Evolutionary conservation across 2,888 invertebrate genomes (phyloP), one percentile per base, ranked within the genome.

Genomic region (Eupithecia subumbrata): DNA sequence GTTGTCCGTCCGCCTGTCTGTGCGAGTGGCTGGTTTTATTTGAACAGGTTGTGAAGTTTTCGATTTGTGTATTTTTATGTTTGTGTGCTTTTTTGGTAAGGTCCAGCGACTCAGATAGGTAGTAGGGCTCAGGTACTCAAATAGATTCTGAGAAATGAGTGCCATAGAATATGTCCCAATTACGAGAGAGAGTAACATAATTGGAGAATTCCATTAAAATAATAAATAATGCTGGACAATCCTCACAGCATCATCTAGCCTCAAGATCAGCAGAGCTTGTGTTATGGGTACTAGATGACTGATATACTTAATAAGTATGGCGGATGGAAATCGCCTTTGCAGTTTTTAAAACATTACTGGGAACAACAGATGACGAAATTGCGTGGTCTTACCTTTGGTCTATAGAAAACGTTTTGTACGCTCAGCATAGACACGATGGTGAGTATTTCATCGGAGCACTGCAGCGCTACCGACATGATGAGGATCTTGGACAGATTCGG

Each of bases 351-450:
- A 37, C 37, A 37, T 37, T 37, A 37, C 37, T 37, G 37, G 37
- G 5, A 4, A 37, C 37, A 37, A 37, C 37, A 37, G 37, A 5
- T 37, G 37, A 37, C 37, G 37, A 5, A 64, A 64, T 25, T 64
- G 25, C 63, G 5, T 60, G 22, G 14, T 60, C 30, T 34, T 73
- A 78, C 78, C 92, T 98, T 98, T 0, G 98, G 98, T 30, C 98
- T 95, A 86, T 92, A 95, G 95, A 99, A 99, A 0, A 99, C 99
- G 93, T 99, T 99, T 90, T 99, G 99, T 0, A 99, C 99, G 81
- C 99, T 99, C 71, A 99, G 95, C 99, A 99, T 99, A 14, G 99
- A 99, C 0, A 99, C 99, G 76, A 99, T 98, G 0, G 99, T 99
- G 12, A 99, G 95, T 80, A 99, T 98, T 94, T 99, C 99, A 90